Conservation (phyloP, 2,888 invertebrate genomes). For the Dryomyza anilis region DNA sequence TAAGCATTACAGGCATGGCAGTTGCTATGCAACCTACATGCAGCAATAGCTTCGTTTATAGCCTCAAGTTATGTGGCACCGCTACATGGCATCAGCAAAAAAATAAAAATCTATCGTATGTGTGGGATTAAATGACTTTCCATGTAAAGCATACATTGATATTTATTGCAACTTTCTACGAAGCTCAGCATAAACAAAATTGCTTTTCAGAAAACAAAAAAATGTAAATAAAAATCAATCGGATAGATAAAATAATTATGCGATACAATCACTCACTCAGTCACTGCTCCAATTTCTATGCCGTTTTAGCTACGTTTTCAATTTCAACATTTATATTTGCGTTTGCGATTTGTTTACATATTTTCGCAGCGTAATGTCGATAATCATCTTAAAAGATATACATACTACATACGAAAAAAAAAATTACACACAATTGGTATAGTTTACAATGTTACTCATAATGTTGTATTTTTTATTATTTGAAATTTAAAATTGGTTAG, state of each 20-base stretch:
- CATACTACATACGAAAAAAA: too few species aligned
- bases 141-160: background rate
- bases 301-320: background rate
- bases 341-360: slow-evolving; percentile 5
- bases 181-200: background rate
- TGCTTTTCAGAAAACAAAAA: background rate
- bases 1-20: too few species aligned
- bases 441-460: too few species aligned
- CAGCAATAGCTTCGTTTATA: too few species aligned
- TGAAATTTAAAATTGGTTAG: too few species aligned
- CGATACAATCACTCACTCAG: background rate
- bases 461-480: too few species aligned
- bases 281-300: background rate
- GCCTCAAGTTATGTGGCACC: too few species aligned
- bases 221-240: background rate
- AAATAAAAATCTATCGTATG: background rate
- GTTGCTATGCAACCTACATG: too few species aligned
- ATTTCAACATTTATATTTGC: slow-evolving; percentile 6
- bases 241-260: background rate
- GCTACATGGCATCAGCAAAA: too few species aligned
- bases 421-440: too few species aligned
- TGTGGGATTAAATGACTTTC: background rate
- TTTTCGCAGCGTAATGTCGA: slow-evolving; percentile 6
- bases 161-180: background rate
- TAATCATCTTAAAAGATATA: slow-evolving; percentile 19